Evolutionary conservation across 2,113 vertebrate genomes (phyloP), one percentile per base, ranked within the genome.

Genomic region (Bambusicola thoracicus): DNA sequence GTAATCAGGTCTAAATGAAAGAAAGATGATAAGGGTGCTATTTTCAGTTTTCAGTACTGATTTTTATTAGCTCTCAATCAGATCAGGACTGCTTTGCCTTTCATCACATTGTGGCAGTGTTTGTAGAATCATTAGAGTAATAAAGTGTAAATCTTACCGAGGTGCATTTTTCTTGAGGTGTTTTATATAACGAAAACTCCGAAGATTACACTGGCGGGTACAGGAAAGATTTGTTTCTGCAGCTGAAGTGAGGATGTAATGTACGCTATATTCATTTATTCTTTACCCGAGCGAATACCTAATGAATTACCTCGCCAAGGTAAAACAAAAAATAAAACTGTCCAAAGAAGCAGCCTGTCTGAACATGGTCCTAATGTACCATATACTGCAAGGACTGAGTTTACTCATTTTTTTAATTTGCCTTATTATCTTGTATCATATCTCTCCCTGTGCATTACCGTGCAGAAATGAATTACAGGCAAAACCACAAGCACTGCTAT

Each of bases 1-100:
- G 99, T 99, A 99, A 99, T 99, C 99, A 99, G 99, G 98, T 99
- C 99, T 99, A 99, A 99, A 99, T 99, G 99, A 99, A 99, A 99
- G 98, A 98, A 98, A 99, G 99, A 99, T 99, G 99, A 99, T 99
- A 99, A 99, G 99, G 98, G 98, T 98, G 98, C 98, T 99, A 99
- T 99, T 99, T 99, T 98, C 97, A 97, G 98, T 98, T 98, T 98
- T 98, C 98, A 97, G 98, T 98, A 98, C 98, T 98, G 98, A 98
- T 99, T 99, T 99, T 99, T 99, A 99, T 99, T 99, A 99, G 98
- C 98, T 99, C 98, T 98, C 99, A 99, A 99, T 99, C 98, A 99
- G 98, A 98, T 99, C 98, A 96, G 98, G 97, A 97, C 98, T 96
- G 97, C 96, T 94, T 98, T 98, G 98, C 97, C 98, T 99, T 99